phyloP scores from a whole-genome alignment of 2,113 vertebrate species.

The Nyctibius bracteatus region DNA sequence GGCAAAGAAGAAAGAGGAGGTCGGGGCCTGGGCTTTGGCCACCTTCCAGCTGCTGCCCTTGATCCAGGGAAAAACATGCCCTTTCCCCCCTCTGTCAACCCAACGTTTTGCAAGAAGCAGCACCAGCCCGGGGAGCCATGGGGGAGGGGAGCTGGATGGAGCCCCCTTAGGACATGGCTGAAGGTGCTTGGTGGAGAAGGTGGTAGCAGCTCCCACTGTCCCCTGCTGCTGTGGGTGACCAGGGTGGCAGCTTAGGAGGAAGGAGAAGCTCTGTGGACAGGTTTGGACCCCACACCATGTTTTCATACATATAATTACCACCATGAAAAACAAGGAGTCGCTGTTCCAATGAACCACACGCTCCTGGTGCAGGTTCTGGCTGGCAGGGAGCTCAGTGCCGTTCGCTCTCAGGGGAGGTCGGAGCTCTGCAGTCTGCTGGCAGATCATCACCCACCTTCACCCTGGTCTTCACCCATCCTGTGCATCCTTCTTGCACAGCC shows the following conservation, averaged over 20 bases:
- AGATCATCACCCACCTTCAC: background rate
- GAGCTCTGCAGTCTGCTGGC: background rate
- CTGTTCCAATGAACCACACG: too few relatives aligned
- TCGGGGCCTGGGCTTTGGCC: background rate
- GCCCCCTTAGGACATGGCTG: too few relatives aligned
- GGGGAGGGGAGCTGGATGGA: background rate
- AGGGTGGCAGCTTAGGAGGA: background rate
- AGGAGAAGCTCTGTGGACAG: too few relatives aligned
- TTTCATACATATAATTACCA: background rate
- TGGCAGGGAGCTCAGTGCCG: background rate
- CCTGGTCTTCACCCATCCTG: fast-evolving
- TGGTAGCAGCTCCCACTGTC: background rate
- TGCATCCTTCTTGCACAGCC: too few relatives aligned
- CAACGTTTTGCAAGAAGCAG: background rate
- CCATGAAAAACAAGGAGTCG: background rate
- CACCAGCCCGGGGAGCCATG: fast-evolving
- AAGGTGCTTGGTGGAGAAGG: background rate
- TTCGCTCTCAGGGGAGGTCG: fast-evolving
- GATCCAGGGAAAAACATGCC: background rate
- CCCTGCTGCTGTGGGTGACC: background rate
- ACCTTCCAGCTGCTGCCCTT: background rate
- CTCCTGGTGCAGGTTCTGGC: too few relatives aligned
- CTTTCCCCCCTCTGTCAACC: background rate
- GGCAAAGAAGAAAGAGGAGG: background rate
- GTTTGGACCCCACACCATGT: fast-evolving